These are phyloP conservation scores for Craniophora ligustri DNA, from an alignment of 2,888 invertebrate species.

Conservation along the genomic window DNA sequence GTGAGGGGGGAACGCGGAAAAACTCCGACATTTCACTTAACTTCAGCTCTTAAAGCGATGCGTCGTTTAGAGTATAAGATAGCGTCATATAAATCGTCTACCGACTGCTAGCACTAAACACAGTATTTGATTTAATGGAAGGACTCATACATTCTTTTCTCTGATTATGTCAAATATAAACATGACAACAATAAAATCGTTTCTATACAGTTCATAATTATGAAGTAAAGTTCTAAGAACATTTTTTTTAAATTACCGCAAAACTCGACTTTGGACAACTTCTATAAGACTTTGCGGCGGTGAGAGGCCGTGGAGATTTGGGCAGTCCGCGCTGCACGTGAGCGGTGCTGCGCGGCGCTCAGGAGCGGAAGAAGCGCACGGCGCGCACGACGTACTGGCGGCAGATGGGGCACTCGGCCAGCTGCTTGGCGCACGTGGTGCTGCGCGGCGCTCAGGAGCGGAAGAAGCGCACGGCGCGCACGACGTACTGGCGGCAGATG, in stretches of 20 bases:
- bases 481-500: no score
- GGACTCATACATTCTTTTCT: constrained; percentile 10
- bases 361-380: no score
- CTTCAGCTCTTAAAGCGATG: constrained; percentile 1
- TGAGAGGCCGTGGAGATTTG: neutral
- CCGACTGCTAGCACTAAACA: constrained; percentile 4
- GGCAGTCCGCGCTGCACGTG: no score
- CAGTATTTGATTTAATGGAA: constrained; percentile 9
- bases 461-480: no score
- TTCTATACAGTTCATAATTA: constrained; percentile 4
- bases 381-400: no score
- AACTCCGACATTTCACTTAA: neutral
- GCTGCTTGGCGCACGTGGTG: no score
- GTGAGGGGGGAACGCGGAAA: neutral
- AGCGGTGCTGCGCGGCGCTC: no score
- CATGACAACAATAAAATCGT: constrained; percentile 10
- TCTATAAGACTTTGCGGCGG: no score
- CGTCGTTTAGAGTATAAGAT: constrained; percentile 10
- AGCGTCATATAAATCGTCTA: constrained; percentile 1
- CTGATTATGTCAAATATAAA: neutral
- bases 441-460: no score
- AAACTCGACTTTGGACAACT: neutral
- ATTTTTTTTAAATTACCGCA: neutral
- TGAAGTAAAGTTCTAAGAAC: constrained; percentile 1
- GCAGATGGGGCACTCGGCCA: no score